phyloP scores from a whole-genome alignment of 1,140 invertebrate species.

The Dendrolimus kikuchii region DNA sequence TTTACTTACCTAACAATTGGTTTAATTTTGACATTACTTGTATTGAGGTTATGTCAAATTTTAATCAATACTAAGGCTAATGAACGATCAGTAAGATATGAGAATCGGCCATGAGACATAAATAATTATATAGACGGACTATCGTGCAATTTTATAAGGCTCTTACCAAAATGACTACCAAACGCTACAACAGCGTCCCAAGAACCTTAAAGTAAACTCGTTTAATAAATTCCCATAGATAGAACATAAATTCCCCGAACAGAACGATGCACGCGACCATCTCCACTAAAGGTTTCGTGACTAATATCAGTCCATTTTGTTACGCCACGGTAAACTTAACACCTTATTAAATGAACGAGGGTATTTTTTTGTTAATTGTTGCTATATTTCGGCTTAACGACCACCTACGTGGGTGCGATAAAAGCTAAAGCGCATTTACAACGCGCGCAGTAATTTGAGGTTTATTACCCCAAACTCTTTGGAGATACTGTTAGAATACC shows the following conservation, averaged over 20 bases:
- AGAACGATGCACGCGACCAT: slow-evolving; percentile 6
- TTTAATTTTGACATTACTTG: too few relatives aligned
- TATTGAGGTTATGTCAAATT: too few relatives aligned
- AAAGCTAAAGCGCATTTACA: slow-evolving; percentile 46
- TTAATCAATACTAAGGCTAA: too few relatives aligned
- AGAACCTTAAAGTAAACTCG: too few relatives aligned
- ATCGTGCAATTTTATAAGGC: too few relatives aligned
- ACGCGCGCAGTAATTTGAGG: slow-evolving; percentile 45
- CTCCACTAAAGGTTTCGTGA: slow-evolving; percentile 9
- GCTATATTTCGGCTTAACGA: slow-evolving; percentile 57
- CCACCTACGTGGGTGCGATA: slow-evolving; percentile 48
- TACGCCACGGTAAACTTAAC: slow-evolving; percentile 43
- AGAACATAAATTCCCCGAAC: not conserved
- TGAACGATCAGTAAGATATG: too few relatives aligned
- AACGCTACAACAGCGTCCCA: too few relatives aligned
- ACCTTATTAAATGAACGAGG: slow-evolving; percentile 54
- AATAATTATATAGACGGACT: too few relatives aligned
- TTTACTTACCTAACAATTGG: too few relatives aligned
- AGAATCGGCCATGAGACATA: too few relatives aligned
- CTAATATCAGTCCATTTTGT: slow-evolving; percentile 21
- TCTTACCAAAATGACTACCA: too few relatives aligned
- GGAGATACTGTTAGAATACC: too few relatives aligned
- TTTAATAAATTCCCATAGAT: not conserved
- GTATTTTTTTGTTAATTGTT: slow-evolving; percentile 61
- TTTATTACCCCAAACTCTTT: slow-evolving; percentile 33